Evolutionary conservation across 2,113 vertebrate species (phyloP), one percentile per base, ranked within the genome.

Genomic region (Dromas ardeola): DNA sequence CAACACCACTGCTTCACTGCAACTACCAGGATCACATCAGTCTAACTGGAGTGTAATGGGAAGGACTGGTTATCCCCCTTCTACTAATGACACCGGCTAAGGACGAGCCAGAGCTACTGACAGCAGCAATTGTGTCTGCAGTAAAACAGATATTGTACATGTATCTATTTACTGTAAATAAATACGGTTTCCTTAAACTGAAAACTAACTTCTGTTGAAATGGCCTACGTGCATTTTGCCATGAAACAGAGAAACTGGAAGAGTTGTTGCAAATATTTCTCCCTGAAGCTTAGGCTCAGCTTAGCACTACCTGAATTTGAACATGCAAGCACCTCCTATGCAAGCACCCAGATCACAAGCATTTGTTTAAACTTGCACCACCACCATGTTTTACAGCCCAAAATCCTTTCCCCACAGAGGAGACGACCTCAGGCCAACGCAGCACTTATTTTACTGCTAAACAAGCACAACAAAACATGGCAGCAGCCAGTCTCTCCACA

Each of bases 201-300:
- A 76, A 91, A 63, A 5, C 21, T 34, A 42, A 36, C 22, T 32
- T 34, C 23, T 1, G 1, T 11, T 34, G 19, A 63, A 58, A 36
- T 0, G 3, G 8, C 25, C 65, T 17, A 0, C 19, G 2, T 3
- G 9, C 43, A 17, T 27, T 66, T 62, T 14, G 13, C 23, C 56
- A n/a, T 52, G 13, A 61, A 49, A 5, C 2, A 29, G 13, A 42
- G 21, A 40, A 73, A 50, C 43, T 3, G 4, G 32, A 62, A 59
- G 4, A 58, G 36, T 0, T 16, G 8, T 1, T 6, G 27, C 6
- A 20, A 52, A 10, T 15, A 5, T 49, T 90, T 61, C 34, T 52
- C n/a, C 49, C 42, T 11, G n/a, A 40, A 27, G 15, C n/a, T 30
- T 7, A 2, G 5, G n/a, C n/a, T 67, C 23, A 8, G 17, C 15